Evolutionary conservation across 1,140 invertebrate genomes (phyloP).

Genomic region (Drosophila parabipectinata): DNA sequence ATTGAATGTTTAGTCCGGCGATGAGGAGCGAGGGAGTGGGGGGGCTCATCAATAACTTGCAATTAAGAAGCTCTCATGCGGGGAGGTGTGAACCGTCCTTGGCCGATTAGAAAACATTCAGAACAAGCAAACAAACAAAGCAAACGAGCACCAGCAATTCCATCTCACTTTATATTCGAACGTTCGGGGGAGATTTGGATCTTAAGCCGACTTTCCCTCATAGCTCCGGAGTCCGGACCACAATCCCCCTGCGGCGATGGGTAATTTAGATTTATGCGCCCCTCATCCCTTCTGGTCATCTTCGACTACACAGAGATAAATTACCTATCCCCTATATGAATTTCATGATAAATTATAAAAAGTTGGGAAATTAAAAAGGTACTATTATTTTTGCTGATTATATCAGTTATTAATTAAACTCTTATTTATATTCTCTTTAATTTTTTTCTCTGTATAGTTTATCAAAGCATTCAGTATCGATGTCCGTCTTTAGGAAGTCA

Average conservation of each 20-base stretch:
- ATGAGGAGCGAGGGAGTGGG: background rate
- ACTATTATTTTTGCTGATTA: no score
- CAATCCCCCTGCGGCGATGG: conserved; percentile 62
- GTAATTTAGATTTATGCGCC: conserved; percentile 77
- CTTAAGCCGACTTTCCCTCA: conserved; percentile 56
- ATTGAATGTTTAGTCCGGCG: conserved; percentile 43
- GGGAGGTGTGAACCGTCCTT: conserved; percentile 43
- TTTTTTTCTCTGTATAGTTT: conserved; percentile 16
- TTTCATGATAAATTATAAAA: background rate
- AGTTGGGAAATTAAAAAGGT: background rate
- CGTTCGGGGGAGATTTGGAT: conserved; percentile 54
- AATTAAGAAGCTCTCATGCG: conserved; percentile 55
- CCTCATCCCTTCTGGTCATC: conserved; percentile 8
- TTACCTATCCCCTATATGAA: background rate
- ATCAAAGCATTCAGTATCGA: conserved; percentile 40
- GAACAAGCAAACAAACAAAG: conserved; percentile 47
- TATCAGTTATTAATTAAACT: no score
- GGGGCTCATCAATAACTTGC: conserved; percentile 64
- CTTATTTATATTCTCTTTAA: no score
- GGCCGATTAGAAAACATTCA: conserved; percentile 62
- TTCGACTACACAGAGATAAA: conserved; percentile 19
- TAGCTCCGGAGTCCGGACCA: conserved; percentile 8
- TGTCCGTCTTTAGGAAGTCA: conserved; percentile 61
- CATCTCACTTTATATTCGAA: conserved; percentile 20
- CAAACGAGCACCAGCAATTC: conserved; percentile 44